phyloP scores from a whole-genome alignment of 2,113 vertebrate genomes.

The Cygnus atratus region DNA sequence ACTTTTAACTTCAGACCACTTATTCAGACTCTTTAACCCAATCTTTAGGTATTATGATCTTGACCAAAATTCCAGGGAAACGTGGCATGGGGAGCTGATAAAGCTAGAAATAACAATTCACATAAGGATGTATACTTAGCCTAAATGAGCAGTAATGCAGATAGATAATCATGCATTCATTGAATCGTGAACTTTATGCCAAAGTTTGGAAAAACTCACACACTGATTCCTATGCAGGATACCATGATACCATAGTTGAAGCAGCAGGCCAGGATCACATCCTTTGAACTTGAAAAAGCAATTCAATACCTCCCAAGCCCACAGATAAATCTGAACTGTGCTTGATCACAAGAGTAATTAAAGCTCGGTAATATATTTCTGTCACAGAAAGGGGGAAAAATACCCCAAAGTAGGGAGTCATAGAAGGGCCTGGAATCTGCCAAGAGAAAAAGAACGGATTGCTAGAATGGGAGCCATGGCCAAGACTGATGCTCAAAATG shows the following conservation, averaged over 20 bases:
- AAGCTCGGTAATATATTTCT: not conserved
- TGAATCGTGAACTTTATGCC: not conserved
- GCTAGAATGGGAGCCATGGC: not conserved
- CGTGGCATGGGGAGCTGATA: not conserved
- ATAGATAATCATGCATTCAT: not conserved
- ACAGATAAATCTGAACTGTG: not conserved
- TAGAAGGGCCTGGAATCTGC: not conserved
- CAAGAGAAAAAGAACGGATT: not conserved
- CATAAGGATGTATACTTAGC: not conserved
- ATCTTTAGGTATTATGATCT: not conserved
- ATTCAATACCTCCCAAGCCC: not conserved
- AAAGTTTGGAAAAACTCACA: not conserved
- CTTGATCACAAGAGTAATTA: not conserved
- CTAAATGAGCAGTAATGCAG: not conserved
- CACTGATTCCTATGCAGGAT: not conserved
- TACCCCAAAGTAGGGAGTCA: not conserved
- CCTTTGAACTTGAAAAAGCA: not conserved
- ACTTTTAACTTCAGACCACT: not conserved
- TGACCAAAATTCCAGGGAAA: not conserved
- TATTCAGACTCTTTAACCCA: not conserved
- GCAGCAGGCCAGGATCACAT: not conserved
- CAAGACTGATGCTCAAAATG: not conserved
- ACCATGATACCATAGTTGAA: not conserved
- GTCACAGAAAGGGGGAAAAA: not conserved
- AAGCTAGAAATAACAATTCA: not conserved